Percentiles rank a stretch among this genome's conserved stretches.
phyloP scores from a whole-genome alignment of 2,888 invertebrate species.

The Phaedon cochleariae region DNA sequence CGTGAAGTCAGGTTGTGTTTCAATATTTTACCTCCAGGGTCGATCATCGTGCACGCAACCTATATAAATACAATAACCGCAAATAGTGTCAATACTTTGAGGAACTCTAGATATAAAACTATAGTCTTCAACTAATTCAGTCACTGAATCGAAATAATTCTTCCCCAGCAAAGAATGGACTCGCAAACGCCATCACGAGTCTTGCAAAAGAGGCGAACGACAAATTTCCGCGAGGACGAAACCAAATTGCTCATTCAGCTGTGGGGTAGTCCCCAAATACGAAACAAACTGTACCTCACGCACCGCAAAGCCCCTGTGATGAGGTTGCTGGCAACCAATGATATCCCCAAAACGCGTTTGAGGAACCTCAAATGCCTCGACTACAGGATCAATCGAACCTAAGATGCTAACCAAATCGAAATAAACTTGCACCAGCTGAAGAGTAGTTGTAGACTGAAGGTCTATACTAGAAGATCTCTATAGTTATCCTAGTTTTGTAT shows the following conservation, averaged over 20 bases:
- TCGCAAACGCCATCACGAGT: conserved; percentile 49
- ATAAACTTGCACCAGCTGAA: too few relatives aligned
- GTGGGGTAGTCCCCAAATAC: conserved; percentile 69
- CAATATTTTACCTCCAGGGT: too few relatives aligned
- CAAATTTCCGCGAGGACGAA: conserved; percentile 70
- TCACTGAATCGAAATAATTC: conserved; percentile 43
- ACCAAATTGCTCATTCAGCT: conserved; percentile 68
- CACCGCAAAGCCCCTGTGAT: conserved; percentile 70
- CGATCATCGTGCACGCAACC: too few relatives aligned
- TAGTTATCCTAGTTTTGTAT: too few relatives aligned
- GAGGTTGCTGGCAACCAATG: conserved; percentile 66
- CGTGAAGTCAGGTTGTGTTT: too few relatives aligned
- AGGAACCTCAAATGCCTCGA: conserved; percentile 69
- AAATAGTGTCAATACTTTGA: too few relatives aligned
- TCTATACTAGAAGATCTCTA: too few relatives aligned
- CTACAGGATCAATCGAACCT: conserved; percentile 67
- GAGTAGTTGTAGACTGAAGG: too few relatives aligned
- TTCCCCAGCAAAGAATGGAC: conserved; percentile 47
- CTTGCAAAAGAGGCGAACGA: conserved; percentile 64
- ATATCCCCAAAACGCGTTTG: conserved; percentile 67
- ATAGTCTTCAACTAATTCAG: conserved; percentile 25
- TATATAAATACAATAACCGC: too few relatives aligned
- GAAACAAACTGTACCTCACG: conserved; percentile 68
- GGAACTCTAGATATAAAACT: conserved; percentile 11
- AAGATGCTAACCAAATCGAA: too few relatives aligned